Conservation (phyloP, 1,140 invertebrate genomes). For the Aphis gossypii region DNA sequence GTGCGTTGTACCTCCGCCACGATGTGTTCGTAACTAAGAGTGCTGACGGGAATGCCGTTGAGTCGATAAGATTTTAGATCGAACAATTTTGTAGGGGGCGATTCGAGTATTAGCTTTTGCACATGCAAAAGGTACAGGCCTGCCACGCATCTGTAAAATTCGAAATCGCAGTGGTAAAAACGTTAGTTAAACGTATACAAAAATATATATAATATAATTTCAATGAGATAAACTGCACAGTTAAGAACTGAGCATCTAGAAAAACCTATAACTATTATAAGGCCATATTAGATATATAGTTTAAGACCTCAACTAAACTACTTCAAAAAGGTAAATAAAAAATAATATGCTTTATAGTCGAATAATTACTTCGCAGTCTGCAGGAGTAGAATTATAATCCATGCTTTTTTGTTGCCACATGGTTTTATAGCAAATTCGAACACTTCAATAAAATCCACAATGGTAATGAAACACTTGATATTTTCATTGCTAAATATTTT, state of each 20-base stretch:
- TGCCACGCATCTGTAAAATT: conserved; percentile 69
- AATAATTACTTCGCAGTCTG: conserved; percentile 60
- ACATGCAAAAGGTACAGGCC: conserved; percentile 74
- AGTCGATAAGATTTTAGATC: conserved; percentile 68
- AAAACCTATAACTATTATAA: neutral
- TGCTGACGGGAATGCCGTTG: neutral
- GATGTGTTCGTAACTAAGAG: neutral
- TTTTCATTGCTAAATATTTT: conserved; percentile 61
- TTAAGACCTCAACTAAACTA: neutral
- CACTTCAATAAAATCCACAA: conserved; percentile 85
- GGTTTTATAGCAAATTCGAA: conserved; percentile 76
- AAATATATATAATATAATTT: neutral
- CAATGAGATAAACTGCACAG: too few relatives aligned
- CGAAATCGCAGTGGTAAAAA: neutral
- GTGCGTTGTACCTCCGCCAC: conserved; percentile 11
- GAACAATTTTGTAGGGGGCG: conserved; percentile 74
- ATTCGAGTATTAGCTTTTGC: conserved; percentile 76
- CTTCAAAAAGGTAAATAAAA: neutral
- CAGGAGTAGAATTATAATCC: conserved; percentile 59
- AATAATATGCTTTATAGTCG: neutral
- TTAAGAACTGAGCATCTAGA: neutral
- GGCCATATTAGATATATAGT: neutral
- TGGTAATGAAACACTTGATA: conserved; percentile 79
- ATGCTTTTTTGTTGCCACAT: conserved; percentile 70
- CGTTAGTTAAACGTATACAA: neutral